Evolutionary conservation across 30 jellyfish, hydroid and myxozoan species (phyloP), one percentile per base, ranked within the genome.

Genomic region (Pseudorhiza aurosa): DNA sequence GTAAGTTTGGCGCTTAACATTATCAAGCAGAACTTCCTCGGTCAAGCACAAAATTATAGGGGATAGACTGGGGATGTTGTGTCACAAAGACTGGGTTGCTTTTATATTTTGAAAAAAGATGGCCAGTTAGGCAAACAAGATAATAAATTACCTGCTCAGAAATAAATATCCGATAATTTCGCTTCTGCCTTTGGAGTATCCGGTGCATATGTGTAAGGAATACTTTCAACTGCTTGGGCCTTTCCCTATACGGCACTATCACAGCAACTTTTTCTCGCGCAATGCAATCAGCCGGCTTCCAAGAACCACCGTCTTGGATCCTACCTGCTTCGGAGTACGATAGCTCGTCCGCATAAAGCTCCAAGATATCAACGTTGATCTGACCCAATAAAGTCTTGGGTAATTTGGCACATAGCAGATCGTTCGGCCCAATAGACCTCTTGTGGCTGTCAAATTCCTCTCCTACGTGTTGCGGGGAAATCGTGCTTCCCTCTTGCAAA

Each of bases 151-250:
- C 65, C 65, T 50, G 65, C n/a, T 50, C 65, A 4, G 29, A 9
- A 8, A 50, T 24, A 50, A 50, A 39, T 5, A 39, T 39, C 50
- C 12, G 50, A 39, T 39, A 39, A 12, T 39, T 12, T 39, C 7
- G 7, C 22, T 12, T 50, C 22, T 50, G 65, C 8, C 65, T 9
- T 50, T 50, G 65, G 29, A 50, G 25, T 4, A 50, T 24, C 9
- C 22, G 65, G 22, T 50, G 65, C 65, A 50, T 50, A 24, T 50
- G 65, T 6, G 8, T 50, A 4, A 50, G 65, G n/a, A 50, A 50
- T 8, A 50, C 65, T 50, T 22, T 50, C 8, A 50, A 24, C 29
- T 50, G 65, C 65, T 50, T 22, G 29, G 65, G 65, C n/a, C 65
- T 8, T 5, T 6, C 8, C 12, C 50, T 39, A 12, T 39, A 39